phyloP scores from a whole-genome alignment of 2,888 invertebrate genomes.

The Orchesella flavescens region DNA sequence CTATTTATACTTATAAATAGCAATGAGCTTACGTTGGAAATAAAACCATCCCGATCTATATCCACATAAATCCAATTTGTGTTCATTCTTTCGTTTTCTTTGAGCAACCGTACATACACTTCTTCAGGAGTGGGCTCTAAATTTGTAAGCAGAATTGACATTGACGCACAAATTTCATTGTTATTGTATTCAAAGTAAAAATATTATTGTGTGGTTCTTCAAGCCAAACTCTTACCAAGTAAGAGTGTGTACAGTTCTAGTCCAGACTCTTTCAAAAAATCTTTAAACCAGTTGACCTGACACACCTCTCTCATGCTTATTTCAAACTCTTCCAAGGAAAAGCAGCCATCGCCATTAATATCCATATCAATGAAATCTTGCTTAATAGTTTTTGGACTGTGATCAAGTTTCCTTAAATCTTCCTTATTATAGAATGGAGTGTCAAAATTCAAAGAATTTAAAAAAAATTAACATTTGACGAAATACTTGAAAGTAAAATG shows the following conservation, averaged over 20 bases:
- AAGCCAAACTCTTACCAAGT: background rate
- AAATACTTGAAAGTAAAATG: background rate
- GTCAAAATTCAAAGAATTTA: too few relatives aligned
- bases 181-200: background rate
- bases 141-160: background rate
- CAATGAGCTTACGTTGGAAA: too few relatives aligned
- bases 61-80: conserved; percentile 24
- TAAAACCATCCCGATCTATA: conserved; percentile 14
- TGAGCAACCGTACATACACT: conserved; percentile 24
- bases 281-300: conserved; percentile 15
- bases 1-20: conserved; percentile 8
- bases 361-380: conserved; percentile 14
- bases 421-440: conserved; percentile 21
- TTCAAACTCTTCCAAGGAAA: conserved; percentile 32
- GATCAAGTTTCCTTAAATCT: conserved; percentile 29
- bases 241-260: background rate
- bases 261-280: conserved; percentile 1
- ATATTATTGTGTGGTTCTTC: background rate
- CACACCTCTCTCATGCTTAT: conserved; percentile 1
- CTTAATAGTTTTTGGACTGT: conserved; percentile 8
- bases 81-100: conserved; percentile 18
- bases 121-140: conserved; percentile 46
- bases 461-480: background rate
- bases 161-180: background rate
- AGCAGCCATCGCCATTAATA: conserved; percentile 28